phyloP scores from a whole-genome alignment of 2,888 invertebrate genomes.

The Schizotus pectinicornis region DNA sequence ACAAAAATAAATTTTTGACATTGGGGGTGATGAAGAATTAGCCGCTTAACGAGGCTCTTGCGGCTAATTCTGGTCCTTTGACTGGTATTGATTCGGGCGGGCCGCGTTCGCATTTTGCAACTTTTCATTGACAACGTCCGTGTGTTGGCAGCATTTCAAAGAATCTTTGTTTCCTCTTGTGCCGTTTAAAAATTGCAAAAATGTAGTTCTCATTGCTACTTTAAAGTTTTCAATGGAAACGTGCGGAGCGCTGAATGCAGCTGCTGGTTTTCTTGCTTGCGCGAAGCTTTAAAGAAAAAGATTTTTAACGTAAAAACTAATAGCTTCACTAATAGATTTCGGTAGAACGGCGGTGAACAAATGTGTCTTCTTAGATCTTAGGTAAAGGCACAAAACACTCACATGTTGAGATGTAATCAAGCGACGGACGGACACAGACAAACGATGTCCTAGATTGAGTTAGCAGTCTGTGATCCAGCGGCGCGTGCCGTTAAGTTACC shows the following conservation, averaged over 20 bases:
- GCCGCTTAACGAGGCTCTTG: no score
- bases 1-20: no score
- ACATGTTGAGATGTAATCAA: conserved; percentile 29
- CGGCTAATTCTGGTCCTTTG: no score
- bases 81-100: not conserved
- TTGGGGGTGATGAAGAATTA: no score
- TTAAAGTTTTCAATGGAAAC: not conserved
- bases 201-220: not conserved
- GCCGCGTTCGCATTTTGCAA: not conserved
- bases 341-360: conserved; percentile 6
- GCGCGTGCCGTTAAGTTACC: conserved; percentile 23
- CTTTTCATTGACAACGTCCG: not conserved
- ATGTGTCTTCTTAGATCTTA: conserved; percentile 16
- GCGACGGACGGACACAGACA: conserved; percentile 26
- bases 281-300: no score
- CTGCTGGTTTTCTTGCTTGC: no score
- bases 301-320: not conserved
- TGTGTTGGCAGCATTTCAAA: conserved; percentile 13
- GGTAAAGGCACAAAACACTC: conserved; percentile 20
- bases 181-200: not conserved
- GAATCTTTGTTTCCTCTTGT: not conserved
- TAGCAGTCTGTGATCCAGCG: conserved; percentile 19
- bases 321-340: conserved; percentile 12
- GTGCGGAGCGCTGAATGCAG: no score
- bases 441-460: conserved; percentile 29